Conservation (phyloP, 2,888 invertebrate genomes). For the Oscheius sp. region DNA sequence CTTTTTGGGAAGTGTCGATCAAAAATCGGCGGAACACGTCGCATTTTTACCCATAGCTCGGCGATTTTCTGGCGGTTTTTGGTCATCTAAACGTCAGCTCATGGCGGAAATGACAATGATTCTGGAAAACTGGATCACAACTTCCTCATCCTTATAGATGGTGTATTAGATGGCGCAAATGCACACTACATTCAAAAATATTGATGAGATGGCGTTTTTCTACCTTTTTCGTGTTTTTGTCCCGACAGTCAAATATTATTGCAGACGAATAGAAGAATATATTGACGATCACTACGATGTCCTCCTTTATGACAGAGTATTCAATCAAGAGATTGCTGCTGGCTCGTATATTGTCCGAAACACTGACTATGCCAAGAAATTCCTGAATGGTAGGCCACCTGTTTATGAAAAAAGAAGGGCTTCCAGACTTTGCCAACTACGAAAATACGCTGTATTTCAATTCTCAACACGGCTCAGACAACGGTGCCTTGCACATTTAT, state of each 20-base stretch:
- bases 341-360: constrained; percentile 1
- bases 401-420: neutral
- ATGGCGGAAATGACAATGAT: too few species aligned
- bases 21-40: too few species aligned
- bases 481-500: neutral
- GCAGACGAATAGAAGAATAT: constrained; percentile 6
- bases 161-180: too few species aligned
- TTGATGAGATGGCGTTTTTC: too few species aligned
- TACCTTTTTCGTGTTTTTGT: too few species aligned
- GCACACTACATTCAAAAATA: too few species aligned
- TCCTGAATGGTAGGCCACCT: neutral
- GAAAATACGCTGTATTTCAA: neutral
- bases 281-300: neutral
- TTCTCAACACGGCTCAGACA: neutral
- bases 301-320: neutral
- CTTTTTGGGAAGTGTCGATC: too few species aligned
- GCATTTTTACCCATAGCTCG: too few species aligned
- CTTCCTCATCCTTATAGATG: too few species aligned
- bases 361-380: neutral
- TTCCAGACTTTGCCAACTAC: neutral
- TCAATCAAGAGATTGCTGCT: constrained; percentile 4
- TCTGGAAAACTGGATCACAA: too few species aligned
- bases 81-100: too few species aligned
- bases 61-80: too few species aligned
- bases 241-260: neutral